Percentiles rank a stretch among this genome's conserved stretches.
These are phyloP conservation scores for Falco columbarius DNA, from an alignment of 2,797 vertebrate genomes.

Conservation along the genomic window DNA sequence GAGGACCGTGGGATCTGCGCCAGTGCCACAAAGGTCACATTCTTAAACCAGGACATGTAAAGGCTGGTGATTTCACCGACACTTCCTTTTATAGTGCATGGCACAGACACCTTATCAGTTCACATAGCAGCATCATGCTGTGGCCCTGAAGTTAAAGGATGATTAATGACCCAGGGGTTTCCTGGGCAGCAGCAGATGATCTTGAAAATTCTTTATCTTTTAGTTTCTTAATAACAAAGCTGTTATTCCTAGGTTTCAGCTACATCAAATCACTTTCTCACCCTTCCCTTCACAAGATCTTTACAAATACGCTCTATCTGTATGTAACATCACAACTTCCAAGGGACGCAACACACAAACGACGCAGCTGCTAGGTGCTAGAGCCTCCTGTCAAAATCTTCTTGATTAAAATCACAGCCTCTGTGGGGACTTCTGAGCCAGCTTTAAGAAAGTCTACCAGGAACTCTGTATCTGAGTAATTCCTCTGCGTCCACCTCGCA, in stretches of 20 bases:
- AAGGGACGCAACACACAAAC: fast-evolving
- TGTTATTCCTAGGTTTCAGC: neutral
- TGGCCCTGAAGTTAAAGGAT: neutral
- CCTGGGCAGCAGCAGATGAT: neutral
- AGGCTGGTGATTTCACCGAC: neutral
- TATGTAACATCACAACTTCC: neutral
- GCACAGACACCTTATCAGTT: neutral
- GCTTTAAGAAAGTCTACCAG: neutral
- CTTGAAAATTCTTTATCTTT: neutral
- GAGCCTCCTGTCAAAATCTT: neutral
- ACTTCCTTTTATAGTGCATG: neutral
- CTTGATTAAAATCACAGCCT: fast-evolving
- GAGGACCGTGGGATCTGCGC: neutral
- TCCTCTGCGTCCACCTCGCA: too few relatives aligned
- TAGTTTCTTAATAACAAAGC: neutral
- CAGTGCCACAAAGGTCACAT: neutral
- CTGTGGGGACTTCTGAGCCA: neutral
- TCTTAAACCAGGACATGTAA: neutral
- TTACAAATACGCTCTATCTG: neutral
- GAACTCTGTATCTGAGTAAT: neutral
- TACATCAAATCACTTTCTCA: neutral
- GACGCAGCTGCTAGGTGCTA: neutral
- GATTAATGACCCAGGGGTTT: neutral
- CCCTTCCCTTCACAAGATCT: neutral
- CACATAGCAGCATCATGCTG: fast-evolving